Percentiles rank a stretch among this genome's conserved stretches.
Conservation (phyloP, 2,113 vertebrate genomes). For the Oenanthe oenanthe region DNA sequence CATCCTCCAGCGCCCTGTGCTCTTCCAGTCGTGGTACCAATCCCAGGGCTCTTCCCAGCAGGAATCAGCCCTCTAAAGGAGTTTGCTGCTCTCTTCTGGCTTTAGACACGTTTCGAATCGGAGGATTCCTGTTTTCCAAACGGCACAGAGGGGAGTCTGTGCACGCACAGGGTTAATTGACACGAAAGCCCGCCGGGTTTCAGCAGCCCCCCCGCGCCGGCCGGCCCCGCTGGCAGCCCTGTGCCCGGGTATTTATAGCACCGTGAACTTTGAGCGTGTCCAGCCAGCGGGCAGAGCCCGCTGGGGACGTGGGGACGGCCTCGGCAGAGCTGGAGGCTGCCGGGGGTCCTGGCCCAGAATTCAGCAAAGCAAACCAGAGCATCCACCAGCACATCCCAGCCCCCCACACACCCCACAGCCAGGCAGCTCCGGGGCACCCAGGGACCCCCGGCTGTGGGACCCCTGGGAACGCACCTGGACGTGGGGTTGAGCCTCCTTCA, state of each 20-base stretch:
- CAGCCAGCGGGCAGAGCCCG: background rate
- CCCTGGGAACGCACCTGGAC: rapidly evolving
- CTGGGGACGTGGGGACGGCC: background rate
- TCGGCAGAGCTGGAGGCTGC: background rate
- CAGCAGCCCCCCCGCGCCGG: background rate
- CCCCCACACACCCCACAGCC: rapidly evolving
- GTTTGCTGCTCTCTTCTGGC: slow-evolving; percentile 52
- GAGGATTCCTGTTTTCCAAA: background rate
- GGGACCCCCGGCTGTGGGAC: background rate
- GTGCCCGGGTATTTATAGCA: slow-evolving; percentile 53
- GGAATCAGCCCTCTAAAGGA: background rate
- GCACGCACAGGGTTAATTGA: slow-evolving; percentile 35
- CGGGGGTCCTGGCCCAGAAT: background rate
- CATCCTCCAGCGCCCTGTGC: rapidly evolving
- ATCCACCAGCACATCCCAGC: rapidly evolving
- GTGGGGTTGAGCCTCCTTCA: background rate
- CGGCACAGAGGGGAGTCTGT: rapidly evolving
- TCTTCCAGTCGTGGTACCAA: background rate
- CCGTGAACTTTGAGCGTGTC: slow-evolving; percentile 59
- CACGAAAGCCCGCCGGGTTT: background rate
- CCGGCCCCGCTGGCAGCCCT: slow-evolving; percentile 5
- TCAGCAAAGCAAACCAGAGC: rapidly evolving
- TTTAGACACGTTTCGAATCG: background rate
- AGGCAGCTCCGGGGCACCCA: background rate
- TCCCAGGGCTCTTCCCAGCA: background rate